Evolutionary conservation across 2,797 vertebrate species (phyloP).

Genomic region (Chelonia mydas): DNA sequence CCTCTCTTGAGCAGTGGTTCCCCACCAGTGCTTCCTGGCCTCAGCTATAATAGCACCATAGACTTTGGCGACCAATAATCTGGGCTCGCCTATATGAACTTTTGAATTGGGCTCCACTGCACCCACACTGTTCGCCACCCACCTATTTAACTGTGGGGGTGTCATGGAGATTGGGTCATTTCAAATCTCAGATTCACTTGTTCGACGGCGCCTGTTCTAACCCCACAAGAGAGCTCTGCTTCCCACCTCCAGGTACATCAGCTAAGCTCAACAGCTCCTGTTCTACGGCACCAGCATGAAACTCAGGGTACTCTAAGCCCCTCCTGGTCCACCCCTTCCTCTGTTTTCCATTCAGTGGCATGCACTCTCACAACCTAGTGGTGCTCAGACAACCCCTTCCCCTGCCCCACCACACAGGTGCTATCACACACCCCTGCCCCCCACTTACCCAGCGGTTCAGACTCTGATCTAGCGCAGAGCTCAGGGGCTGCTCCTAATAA

Average conservation of each 20-base stretch:
- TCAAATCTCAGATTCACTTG: not conserved
- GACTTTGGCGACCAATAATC: not conserved
- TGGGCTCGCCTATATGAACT: not conserved
- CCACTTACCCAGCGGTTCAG: not conserved
- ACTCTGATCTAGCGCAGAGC: not conserved
- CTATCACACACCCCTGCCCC: not conserved
- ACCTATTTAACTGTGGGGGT: not conserved
- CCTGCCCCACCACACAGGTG: not conserved
- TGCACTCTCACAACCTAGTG: rapidly evolving
- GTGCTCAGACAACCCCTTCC: not conserved
- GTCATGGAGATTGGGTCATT: not conserved
- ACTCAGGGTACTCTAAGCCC: not conserved
- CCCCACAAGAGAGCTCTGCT: not conserved
- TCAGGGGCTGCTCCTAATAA: not conserved
- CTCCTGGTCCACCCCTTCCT: not conserved
- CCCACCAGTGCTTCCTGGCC: not conserved
- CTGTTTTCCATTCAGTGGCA: not conserved
- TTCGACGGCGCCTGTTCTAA: rapidly evolving
- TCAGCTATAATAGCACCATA: not conserved
- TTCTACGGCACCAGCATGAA: not conserved
- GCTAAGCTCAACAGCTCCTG: not conserved
- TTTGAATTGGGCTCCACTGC: not conserved
- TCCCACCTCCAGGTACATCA: not conserved
- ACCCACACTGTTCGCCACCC: not conserved
- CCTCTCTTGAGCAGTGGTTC: not conserved